Evolutionary conservation across 2,797 vertebrate species (phyloP), one percentile per base, ranked within the genome.

Genomic region (Sebastes dallii): DNA sequence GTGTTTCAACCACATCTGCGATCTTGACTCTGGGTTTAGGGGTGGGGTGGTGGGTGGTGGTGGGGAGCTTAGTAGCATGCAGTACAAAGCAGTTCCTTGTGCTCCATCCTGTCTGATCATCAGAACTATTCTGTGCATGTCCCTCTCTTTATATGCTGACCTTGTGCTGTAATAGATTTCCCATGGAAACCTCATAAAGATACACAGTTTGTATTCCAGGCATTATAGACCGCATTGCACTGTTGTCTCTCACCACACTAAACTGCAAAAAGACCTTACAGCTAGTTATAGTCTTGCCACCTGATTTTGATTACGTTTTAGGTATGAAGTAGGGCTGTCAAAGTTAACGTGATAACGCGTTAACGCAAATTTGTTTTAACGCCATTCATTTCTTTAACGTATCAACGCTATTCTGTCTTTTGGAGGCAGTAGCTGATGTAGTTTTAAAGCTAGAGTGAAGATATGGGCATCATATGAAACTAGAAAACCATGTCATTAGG

Each of bases 31-130:
- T 39, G 22, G 22, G 34, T 39, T 65, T 25, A 22, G 25, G 56
- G 56, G 25, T 8, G 13, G 56, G 56, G 13, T 14, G 3, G 3
- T 14, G 3, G 3, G 18, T 3, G 29, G 16, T 16, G 39, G 6
- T 7, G 42, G 58, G 16, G 27, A 29, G 29, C 59, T 79, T 18
- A 32, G 68, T 50, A 70, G 69, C 77, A 42, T 58, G 80, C 54
- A 16, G 39, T 5, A 72, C 70, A 86, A 78, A 74, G 55, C 29
- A 30, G 55, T 84, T 93, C 83, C 90, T 89, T 50, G 46, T 50
- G 18, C 46, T 50, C 18, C 0, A 50, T 74, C 74, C 77, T 77
- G 18, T 83, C 77, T 82, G 71, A 65, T 77, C 59, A 80, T 77
- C 66, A 59, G 54, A 65, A 73, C 16, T 3, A 50, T 54, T 70